A percentile compares a stretch with the other conserved stretches of the same genome.
phyloP scores from a whole-genome alignment of 2,113 vertebrate genomes.

The Clarias batrachus region DNA sequence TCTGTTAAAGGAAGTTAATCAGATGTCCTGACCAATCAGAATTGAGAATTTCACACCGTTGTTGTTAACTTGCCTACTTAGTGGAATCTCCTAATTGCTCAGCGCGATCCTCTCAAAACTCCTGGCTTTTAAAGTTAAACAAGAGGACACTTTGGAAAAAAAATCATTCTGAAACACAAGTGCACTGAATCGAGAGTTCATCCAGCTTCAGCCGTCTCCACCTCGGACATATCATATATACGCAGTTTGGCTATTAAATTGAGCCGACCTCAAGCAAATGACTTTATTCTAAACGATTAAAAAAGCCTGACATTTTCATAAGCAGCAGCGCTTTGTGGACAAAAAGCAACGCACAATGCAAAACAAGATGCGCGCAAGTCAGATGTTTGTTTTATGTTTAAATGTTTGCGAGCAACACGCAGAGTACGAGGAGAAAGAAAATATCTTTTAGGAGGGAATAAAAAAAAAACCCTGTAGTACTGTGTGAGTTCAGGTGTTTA shows the following conservation, averaged over 20 bases:
- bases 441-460: background rate
- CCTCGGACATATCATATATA: background rate
- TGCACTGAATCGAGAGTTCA: background rate
- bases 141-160: background rate
- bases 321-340: background rate
- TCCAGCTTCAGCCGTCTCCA: background rate
- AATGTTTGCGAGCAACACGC: background rate
- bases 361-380: background rate
- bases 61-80: background rate
- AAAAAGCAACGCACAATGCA: background rate
- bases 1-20: too few species aligned
- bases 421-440: background rate
- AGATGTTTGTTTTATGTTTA: background rate
- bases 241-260: constrained; percentile 24
- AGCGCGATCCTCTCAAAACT: background rate
- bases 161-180: background rate
- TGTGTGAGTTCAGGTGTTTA: background rate
- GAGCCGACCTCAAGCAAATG: constrained; percentile 19
- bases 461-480: background rate
- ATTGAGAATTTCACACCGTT: background rate
- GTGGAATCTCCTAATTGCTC: background rate
- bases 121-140: background rate
- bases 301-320: constrained; percentile 14
- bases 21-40: background rate
- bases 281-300: background rate